Conservation (phyloP, 1,140 invertebrate genomes). For the Lepidotrigona ventralis region DNA sequence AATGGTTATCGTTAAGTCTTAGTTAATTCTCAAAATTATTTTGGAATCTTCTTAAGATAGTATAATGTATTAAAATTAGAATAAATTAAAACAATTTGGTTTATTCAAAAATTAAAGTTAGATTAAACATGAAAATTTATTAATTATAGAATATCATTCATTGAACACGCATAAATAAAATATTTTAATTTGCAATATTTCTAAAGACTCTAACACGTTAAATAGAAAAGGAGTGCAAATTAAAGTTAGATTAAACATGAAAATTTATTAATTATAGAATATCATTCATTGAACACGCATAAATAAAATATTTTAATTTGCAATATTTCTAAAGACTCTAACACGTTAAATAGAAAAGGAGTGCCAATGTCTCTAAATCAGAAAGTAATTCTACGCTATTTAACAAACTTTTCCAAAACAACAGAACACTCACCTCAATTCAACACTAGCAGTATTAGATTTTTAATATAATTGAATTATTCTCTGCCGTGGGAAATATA, state of each 20-base stretch:
- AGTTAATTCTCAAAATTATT: too few species aligned
- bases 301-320: background rate
- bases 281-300: background rate
- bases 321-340: background rate
- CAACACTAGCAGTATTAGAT: too few species aligned
- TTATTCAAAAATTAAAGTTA: too few species aligned
- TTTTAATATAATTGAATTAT: too few species aligned
- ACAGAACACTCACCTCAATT: too few species aligned
- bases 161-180: background rate
- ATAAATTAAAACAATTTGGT: too few species aligned
- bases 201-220: too few species aligned
- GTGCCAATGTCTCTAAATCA: background rate
- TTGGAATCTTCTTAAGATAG: too few species aligned
- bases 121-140: background rate
- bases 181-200: background rate
- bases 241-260: background rate
- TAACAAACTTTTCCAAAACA: background rate
- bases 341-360: background rate
- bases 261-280: background rate
- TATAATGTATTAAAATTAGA: too few species aligned
- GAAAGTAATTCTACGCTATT: background rate
- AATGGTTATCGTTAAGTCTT: too few species aligned
- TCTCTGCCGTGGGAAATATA: too few species aligned
- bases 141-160: background rate
- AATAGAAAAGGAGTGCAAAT: too few species aligned